Base-by-base conservation (phyloP, 2,888 invertebrate species). In the Tiliacea aurago region DNA sequence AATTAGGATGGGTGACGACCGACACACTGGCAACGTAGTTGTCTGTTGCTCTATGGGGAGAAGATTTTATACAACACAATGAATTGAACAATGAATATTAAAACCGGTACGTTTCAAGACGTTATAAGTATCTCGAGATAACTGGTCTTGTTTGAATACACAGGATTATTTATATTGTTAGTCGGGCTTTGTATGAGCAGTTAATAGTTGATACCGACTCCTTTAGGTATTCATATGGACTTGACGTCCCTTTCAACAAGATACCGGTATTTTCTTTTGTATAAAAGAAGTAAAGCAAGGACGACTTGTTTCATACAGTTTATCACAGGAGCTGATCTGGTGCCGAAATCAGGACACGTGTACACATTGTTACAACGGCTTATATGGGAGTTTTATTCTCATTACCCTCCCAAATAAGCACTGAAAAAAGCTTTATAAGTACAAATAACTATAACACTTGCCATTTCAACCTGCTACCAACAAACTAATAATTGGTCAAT, bases 1-100 rank as follows among this genome's bases (percentile, higher is more conserved):
- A 92, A 92, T 92, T 90, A 90, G 85, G 84, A 86, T 80, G 83
- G 80, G 81, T 85, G 82, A 77, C 78, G 85, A 81, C 75, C 84
- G 85, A 68, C 84, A 58, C 58, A 63, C 76, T 45, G 41, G 18
- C 77, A 61, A 71, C 69, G 49, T 49, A 37, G 76, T 71, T 81
- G 70, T 59, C 41, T 65, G 56, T 37, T 67, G 23, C 56, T 63
- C 28, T 47, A 70, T 61, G 58, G 67, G 59, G 59, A 69, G 43
- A 70, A 79, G 55, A 81, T 70, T 75, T 65, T 33, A 65, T 58
- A 45, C 43, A 45, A 23, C 45, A 56, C 28, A 59, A 43, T 70
- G 58, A 59, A 55, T 71, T 43, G 37, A 65, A 67, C 41, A 70
- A 62, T 73, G 23, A 47, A 71, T 65, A 47, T 53, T 56, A 23